Conservation (phyloP, 2,797 vertebrate species). For the Tenualosa ilisha region DNA sequence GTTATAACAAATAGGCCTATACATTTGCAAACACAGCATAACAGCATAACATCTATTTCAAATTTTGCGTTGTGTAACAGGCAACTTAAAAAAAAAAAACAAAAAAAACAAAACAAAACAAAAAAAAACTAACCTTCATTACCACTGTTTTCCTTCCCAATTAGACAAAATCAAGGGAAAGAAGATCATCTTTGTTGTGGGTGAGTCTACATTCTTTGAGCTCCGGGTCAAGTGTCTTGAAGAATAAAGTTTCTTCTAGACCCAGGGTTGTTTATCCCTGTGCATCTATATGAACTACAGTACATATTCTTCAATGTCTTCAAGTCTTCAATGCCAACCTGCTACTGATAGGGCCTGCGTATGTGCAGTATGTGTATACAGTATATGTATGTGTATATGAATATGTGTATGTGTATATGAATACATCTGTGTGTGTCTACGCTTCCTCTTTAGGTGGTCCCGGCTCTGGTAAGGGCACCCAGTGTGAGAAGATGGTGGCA, state of each 20-base stretch:
- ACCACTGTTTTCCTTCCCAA: constrained; percentile 44
- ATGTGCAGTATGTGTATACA: background rate
- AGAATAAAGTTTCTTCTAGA: background rate
- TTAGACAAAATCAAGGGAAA: constrained; percentile 92
- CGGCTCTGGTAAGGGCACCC: constrained; percentile 95
- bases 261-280: background rate
- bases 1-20: too few species aligned
- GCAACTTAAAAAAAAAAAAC: background rate
- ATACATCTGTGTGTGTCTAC: background rate
- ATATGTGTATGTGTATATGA: background rate
- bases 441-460: constrained; percentile 81
- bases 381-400: background rate
- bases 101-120: too few species aligned
- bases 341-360: too few species aligned
- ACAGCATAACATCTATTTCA: background rate
- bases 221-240: background rate
- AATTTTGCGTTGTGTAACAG: constrained; percentile 4
- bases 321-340: background rate
- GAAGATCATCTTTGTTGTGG: constrained; percentile 98
- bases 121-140: background rate
- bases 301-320: background rate
- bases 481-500: constrained; percentile 92
- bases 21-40: too few species aligned
- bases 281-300: background rate
- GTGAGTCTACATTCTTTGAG: constrained; percentile 76